phyloP scores from a whole-genome alignment of 2,113 vertebrate genomes.

The Asarcornis scutulata region DNA sequence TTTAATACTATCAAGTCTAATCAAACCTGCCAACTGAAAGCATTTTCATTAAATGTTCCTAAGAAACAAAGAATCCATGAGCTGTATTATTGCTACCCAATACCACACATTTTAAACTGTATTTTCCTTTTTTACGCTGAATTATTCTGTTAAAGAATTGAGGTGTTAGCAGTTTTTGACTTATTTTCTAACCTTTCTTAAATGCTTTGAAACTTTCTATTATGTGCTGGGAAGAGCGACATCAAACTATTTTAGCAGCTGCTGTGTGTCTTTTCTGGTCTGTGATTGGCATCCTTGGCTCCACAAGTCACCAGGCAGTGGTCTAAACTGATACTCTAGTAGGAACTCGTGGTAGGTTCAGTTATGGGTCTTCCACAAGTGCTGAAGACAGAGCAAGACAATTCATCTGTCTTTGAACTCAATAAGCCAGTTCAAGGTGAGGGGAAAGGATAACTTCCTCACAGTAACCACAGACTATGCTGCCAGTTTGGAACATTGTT shows the following conservation, averaged over 20 bases:
- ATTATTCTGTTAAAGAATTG: neutral
- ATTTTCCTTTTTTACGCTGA: neutral
- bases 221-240: neutral
- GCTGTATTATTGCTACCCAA: neutral
- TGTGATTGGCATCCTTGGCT: neutral
- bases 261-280: neutral
- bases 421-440: neutral
- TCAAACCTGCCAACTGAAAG: neutral
- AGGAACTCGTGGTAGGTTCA: neutral
- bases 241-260: neutral
- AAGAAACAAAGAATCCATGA: neutral
- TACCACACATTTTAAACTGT: neutral
- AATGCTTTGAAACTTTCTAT: neutral
- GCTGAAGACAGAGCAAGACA: neutral
- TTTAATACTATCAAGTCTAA: neutral
- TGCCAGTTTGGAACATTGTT: neutral
- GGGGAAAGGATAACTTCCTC: neutral
- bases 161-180: rapidly evolving
- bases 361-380: neutral
- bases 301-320: neutral
- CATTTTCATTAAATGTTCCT: neutral
- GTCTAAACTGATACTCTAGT: neutral
- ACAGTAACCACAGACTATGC: rapidly evolving
- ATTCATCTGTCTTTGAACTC: neutral
- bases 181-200: neutral